Evolutionary conservation across 2,113 vertebrate genomes (phyloP).

Genomic region (Pitta sordida): DNA sequence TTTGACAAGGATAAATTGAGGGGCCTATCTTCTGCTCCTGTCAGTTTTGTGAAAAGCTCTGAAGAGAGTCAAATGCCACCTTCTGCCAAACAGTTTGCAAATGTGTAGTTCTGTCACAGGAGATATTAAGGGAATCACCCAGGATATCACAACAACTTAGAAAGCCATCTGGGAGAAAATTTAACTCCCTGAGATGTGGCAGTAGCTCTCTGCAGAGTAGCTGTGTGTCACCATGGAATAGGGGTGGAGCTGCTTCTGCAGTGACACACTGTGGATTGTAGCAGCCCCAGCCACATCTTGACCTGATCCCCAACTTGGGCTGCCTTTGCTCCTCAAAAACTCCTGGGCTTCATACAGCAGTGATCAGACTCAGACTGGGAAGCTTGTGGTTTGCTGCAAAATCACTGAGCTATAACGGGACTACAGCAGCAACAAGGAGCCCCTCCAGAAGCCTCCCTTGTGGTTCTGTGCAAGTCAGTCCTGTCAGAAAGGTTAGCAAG

Average conservation of each 20-base stretch:
- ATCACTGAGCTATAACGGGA: background rate
- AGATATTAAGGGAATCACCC: conserved; percentile 23
- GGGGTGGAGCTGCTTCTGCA: background rate
- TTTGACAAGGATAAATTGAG: background rate
- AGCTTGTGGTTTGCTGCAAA: background rate
- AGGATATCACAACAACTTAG: background rate
- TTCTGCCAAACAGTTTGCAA: conserved; percentile 19
- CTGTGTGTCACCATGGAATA: background rate
- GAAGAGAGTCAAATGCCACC: background rate
- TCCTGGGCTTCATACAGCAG: background rate
- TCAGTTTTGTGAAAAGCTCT: background rate
- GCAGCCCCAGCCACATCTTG: background rate
- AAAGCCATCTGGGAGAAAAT: background rate
- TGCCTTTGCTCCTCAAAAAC: background rate
- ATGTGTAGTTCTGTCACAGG: background rate
- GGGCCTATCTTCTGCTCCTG: background rate
- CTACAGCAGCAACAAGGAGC: background rate
- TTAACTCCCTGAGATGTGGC: background rate
- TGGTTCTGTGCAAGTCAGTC: background rate
- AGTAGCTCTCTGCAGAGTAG: background rate
- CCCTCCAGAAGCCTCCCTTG: background rate
- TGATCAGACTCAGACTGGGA: background rate
- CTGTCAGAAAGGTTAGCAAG: background rate
- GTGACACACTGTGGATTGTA: fast-evolving
- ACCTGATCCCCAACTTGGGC: background rate